Evolutionary conservation across 1,140 invertebrate genomes (phyloP).

Genomic region (Ceratosolen solmsi): DNA sequence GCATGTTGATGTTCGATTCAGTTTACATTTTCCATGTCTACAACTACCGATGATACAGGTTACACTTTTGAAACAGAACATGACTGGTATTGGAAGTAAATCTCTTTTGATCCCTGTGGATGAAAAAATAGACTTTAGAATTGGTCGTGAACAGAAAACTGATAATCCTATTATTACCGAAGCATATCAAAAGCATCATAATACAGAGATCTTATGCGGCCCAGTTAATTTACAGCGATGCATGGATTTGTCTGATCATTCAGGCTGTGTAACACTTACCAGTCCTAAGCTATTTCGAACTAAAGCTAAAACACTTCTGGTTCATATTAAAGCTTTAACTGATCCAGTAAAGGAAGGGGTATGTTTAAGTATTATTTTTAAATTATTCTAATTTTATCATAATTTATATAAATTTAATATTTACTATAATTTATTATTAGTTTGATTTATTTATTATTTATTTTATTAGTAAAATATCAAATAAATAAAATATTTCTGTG

Average conservation of each 20-base stretch:
- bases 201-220: slow-evolving; percentile 91
- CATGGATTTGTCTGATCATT: slow-evolving; percentile 88
- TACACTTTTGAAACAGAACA: slow-evolving; percentile 87
- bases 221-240: slow-evolving; percentile 86
- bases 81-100: slow-evolving; percentile 80
- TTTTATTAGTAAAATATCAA: no score
- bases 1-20: slow-evolving; percentile 91
- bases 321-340: slow-evolving; percentile 88
- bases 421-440: no score
- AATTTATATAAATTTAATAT: no score
- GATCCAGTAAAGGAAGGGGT: slow-evolving; percentile 78
- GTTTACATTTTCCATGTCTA: slow-evolving; percentile 82
- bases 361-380: background rate
- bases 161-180: slow-evolving; percentile 86
- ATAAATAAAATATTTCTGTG: no score
- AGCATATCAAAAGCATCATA: slow-evolving; percentile 88
- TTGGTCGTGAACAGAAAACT: slow-evolving; percentile 72
- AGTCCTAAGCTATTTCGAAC: slow-evolving; percentile 88
- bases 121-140: slow-evolving; percentile 78
- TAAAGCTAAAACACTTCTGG: slow-evolving; percentile 84
- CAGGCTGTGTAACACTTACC: slow-evolving; percentile 87
- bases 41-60: slow-evolving; percentile 80
- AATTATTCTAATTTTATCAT: no score
- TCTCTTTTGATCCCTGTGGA: slow-evolving; percentile 71
- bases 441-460: no score